Base-by-base conservation (phyloP, 1,140 invertebrate genomes). In the Polypedilum vanderplanki region DNA sequence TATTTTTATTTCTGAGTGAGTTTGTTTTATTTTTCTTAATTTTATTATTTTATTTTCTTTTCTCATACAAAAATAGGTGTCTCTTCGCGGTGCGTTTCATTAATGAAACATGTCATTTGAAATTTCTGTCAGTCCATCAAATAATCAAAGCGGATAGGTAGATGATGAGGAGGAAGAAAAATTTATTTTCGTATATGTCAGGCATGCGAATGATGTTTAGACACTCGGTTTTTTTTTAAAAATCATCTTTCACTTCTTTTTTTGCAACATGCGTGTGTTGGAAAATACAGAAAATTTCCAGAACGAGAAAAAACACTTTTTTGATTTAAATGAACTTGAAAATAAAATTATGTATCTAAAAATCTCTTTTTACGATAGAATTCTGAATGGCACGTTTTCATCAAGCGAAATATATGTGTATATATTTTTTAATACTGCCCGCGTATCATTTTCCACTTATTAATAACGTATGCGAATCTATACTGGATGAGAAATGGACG, bases 81-180 rank as follows among this genome's bases (percentile, higher is more conserved):
- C 46, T 57, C n/a, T 70, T 70, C 10, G 65, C 17, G 65, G 65
- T 70, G 65, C 65, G 65, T 70, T 70, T 70, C 17, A 18, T 70
- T 70, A 70, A 70, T 70, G 65, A 70, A 70, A 70, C 65, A 70
- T 20, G 65, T 70, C 65, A 70, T 70, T 70, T 70, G 65, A 70
- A 20, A 22, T 70, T 70, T 70, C 20, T 70, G 65, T 70, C 65
- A 70, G 65, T 70, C 46, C 46, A 57, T 57, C 46, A 57, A 57
- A 57, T 57, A 57, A 57, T 57, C 46, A 57, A 57, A 57, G 46
- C 12, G n/a, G 46, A 57, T 57, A 57, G 12, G 46, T 57, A n/a
- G n/a, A 57, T 15, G n/a, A 57, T n/a, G n/a, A 57, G 12, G n/a
- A 57, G n/a, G 3, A 57, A 57, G 24, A 12, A 57, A 15, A 57